Evolutionary conservation across 92 coral and sea anemone species (phyloP).

Genomic region (Blastomussa wellsi): DNA sequence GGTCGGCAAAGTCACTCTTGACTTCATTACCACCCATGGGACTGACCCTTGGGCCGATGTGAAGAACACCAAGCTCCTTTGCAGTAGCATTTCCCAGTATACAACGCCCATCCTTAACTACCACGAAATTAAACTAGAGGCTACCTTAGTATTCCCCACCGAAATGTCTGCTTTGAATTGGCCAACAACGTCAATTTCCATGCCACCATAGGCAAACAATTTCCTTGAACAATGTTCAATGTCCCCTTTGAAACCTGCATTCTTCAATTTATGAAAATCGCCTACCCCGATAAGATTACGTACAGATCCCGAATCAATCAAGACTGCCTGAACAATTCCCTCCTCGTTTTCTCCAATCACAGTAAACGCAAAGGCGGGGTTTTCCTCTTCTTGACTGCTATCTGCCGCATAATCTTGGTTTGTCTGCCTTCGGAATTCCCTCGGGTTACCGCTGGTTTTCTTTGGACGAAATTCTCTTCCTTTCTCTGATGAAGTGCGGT

Average conservation of each 20-base stretch:
- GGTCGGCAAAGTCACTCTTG: neutral
- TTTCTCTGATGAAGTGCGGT: constrained; percentile 43
- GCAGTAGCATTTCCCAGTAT: constrained; percentile 53
- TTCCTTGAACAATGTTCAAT: no score
- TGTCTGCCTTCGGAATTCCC: neutral
- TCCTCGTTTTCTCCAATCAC: neutral
- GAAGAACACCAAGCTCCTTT: constrained; percentile 52
- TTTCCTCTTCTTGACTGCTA: no score
- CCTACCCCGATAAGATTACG: constrained; percentile 57
- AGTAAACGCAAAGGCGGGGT: no score
- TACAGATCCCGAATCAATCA: constrained; percentile 61
- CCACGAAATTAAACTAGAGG: constrained; percentile 31
- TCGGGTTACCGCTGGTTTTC: neutral
- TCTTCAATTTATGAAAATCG: constrained; percentile 38
- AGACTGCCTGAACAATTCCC: neutral
- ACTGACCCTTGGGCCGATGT: constrained; percentile 50
- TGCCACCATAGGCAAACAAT: no score
- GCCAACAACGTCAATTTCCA: no score
- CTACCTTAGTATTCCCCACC: neutral
- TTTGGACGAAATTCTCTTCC: no score
- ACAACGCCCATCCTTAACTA: constrained; percentile 52
- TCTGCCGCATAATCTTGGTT: constrained; percentile 35
- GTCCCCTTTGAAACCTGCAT: constrained; percentile 47
- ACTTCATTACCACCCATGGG: constrained; percentile 25
- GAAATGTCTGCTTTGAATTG: no score